Percentiles rank a stretch among this genome's conserved stretches.
Evolutionary conservation across 37 sponge, comb jelly and placozoan species (phyloP).

Genomic region (Ephydatia muelleri): DNA sequence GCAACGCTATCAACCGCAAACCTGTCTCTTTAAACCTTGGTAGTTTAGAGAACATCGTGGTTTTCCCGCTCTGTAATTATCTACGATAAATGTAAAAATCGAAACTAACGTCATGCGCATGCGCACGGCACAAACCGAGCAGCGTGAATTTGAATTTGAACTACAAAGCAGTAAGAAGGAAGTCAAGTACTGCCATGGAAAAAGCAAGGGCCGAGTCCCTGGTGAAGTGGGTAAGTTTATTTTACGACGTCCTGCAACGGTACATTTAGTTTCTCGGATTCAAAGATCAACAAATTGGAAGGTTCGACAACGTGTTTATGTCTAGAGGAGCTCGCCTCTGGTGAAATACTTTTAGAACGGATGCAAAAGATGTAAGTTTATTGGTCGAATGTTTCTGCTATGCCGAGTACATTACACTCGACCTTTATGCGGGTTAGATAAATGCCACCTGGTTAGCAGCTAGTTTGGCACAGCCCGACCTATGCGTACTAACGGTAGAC

Average conservation of each 20-base stretch:
- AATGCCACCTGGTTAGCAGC: too few relatives aligned
- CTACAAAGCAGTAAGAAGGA: background rate
- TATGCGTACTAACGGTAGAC: too few relatives aligned
- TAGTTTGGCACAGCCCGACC: too few relatives aligned
- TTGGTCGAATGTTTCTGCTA: background rate
- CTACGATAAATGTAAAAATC: slow-evolving; percentile 35
- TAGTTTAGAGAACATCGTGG: slow-evolving; percentile 48
- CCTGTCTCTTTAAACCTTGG: slow-evolving; percentile 47
- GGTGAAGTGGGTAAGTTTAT: slow-evolving; percentile 38
- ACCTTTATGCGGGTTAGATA: too few relatives aligned
- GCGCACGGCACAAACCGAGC: slow-evolving; percentile 65
- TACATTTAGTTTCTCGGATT: slow-evolving; percentile 3
- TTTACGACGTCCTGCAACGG: background rate
- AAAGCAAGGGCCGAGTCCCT: slow-evolving; percentile 19
- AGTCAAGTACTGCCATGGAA: background rate
- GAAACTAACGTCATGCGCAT: slow-evolving; percentile 69
- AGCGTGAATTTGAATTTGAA: slow-evolving; percentile 18
- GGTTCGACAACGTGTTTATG: background rate
- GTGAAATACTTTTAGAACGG: slow-evolving; percentile 25
- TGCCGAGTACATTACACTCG: background rate
- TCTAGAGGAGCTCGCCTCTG: slow-evolving; percentile 35
- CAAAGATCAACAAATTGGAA: background rate
- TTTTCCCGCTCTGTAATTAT: slow-evolving; percentile 1
- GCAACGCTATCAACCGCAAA: background rate
- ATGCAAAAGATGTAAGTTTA: slow-evolving; percentile 22